A percentile compares a stretch with the other conserved stretches of the same genome.
Evolutionary conservation across 2,888 invertebrate genomes (phyloP).

Genomic region (Lordiphosa andalusiaca): DNA sequence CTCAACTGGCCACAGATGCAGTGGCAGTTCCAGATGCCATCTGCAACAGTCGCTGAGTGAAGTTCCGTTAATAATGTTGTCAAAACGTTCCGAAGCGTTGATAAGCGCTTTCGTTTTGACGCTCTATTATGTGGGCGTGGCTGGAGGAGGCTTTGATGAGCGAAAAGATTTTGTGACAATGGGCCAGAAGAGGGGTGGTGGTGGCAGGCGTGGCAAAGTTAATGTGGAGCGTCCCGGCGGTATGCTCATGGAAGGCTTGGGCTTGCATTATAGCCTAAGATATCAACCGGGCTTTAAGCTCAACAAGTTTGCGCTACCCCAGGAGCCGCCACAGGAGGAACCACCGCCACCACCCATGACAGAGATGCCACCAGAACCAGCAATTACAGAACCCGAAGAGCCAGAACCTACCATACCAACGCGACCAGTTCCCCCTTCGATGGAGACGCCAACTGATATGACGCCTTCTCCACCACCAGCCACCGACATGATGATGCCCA

Average conservation of each 20-base stretch:
- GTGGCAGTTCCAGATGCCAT: constrained; percentile 4
- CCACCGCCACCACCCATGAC: constrained; percentile 26
- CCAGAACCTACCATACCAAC: constrained; percentile 60
- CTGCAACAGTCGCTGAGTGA: constrained; percentile 48
- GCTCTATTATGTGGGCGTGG: constrained; percentile 69
- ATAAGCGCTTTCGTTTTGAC: constrained; percentile 65
- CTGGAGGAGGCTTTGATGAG: constrained; percentile 15
- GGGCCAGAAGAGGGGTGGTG: constrained; percentile 26
- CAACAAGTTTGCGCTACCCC: constrained; percentile 61
- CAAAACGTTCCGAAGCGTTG: constrained; percentile 58
- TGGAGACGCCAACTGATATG: constrained; percentile 18
- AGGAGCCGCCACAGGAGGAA: constrained; percentile 23
- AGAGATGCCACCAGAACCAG: constrained; percentile 33
- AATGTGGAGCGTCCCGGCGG: constrained; percentile 35
- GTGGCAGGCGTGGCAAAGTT: constrained; percentile 23
- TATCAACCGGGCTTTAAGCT: constrained; percentile 64
- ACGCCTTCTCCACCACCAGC: constrained; percentile 20
- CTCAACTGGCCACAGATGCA: constrained; percentile 10
- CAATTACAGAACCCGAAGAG: constrained; percentile 23
- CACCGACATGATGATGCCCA: constrained; percentile 32
- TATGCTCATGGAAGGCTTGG: constrained; percentile 46
- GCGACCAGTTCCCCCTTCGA: constrained; percentile 34
- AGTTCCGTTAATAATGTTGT: constrained; percentile 77
- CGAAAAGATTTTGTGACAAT: constrained; percentile 64
- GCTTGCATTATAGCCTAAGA: constrained; percentile 64